phyloP scores from a whole-genome alignment of 2,113 vertebrate species.

The Cyprinodon brontotheroides region DNA sequence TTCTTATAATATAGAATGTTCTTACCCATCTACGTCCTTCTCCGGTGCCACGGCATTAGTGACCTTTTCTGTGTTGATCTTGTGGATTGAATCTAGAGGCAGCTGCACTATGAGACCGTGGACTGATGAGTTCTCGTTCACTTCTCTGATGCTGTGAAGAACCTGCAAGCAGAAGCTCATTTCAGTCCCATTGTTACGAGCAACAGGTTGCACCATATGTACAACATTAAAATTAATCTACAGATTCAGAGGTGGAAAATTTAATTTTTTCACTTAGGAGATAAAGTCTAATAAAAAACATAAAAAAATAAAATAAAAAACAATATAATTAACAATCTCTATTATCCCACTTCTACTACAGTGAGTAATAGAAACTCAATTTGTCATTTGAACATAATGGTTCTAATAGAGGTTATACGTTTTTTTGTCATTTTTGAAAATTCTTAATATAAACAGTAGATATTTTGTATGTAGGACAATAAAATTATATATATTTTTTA shows the following conservation, averaged over 20 bases:
- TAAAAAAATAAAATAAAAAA: too few relatives aligned
- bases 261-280: too few relatives aligned
- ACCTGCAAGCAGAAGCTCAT: slow-evolving; percentile 76
- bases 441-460: neutral
- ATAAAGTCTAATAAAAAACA: too few relatives aligned
- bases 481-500: too few relatives aligned
- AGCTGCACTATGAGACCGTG: slow-evolving; percentile 97
- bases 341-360: neutral
- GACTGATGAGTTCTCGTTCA: slow-evolving; percentile 89
- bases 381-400: neutral
- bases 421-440: neutral
- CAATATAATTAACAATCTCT: too few relatives aligned
- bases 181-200: neutral
- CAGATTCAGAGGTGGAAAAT: neutral
- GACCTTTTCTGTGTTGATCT: slow-evolving; percentile 89
- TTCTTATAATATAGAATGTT: neutral
- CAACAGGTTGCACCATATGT: neutral
- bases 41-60: slow-evolving; percentile 89
- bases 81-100: slow-evolving; percentile 89
- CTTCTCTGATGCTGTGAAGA: slow-evolving; percentile 82
- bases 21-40: slow-evolving; percentile 97
- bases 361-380: neutral
- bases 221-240: neutral
- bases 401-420: neutral
- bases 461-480: too few relatives aligned